Conservation (phyloP, 1,140 invertebrate genomes). For the Carposina sasakii region DNA sequence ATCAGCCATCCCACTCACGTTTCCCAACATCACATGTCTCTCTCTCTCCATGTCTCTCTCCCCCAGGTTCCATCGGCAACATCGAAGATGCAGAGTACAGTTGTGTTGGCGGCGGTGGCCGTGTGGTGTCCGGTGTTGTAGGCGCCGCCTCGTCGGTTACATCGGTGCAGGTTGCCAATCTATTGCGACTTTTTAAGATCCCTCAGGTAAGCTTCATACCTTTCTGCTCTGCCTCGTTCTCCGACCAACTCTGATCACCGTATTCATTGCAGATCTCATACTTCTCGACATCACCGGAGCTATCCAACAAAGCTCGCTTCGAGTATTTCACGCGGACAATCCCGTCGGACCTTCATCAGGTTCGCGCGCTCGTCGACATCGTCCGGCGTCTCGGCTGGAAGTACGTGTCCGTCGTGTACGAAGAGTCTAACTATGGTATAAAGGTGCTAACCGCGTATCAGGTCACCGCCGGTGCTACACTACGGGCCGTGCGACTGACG, state of each 20-base stretch:
- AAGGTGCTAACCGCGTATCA: constrained; percentile 76
- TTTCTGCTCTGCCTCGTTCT: too few relatives aligned
- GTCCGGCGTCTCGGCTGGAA: constrained; percentile 94
- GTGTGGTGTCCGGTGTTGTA: constrained; percentile 86
- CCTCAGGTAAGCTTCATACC: constrained; percentile 49
- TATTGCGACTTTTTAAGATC: constrained; percentile 75
- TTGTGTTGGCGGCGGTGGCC: constrained; percentile 87
- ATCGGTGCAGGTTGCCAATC: constrained; percentile 96
- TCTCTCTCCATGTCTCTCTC: background rate
- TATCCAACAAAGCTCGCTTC: constrained; percentile 96
- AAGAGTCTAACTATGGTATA: constrained; percentile 97
- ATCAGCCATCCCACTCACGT: background rate
- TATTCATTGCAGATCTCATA: constrained; percentile 90
- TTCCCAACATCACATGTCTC: background rate
- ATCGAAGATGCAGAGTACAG: constrained; percentile 92
- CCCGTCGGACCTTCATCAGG: constrained; percentile 95
- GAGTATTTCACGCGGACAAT: constrained; percentile 96
- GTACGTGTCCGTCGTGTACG: constrained; percentile 96
- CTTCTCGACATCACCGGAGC: constrained; percentile 95
- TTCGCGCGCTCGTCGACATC: constrained; percentile 95
- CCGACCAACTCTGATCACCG: too few relatives aligned
- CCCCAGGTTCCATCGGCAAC: constrained; percentile 92
- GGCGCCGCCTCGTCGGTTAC: constrained; percentile 95
- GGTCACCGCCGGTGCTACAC: too few relatives aligned
- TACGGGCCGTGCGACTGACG: too few relatives aligned